These are phyloP conservation scores for Drosophila acutilabella DNA, from an alignment of 2,888 invertebrate species.

Conservation along the genomic window DNA sequence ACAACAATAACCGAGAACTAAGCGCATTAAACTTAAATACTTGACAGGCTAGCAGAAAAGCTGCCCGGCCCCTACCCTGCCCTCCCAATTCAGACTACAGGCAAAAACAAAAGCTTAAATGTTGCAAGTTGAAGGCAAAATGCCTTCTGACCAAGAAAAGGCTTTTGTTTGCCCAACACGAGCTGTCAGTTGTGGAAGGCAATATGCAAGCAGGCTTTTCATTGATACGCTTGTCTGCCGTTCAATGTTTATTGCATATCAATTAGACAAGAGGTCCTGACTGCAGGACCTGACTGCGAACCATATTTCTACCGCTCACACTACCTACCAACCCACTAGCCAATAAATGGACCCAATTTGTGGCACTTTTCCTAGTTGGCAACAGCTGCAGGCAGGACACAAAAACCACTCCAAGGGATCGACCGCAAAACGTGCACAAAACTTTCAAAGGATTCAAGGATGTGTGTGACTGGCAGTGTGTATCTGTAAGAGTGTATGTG, in stretches of 20 bases:
- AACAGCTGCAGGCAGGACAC: constrained; percentile 28
- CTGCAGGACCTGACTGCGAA: not conserved
- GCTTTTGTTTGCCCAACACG: not conserved
- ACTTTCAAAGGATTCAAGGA: constrained; percentile 64
- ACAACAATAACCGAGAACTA: constrained; percentile 45
- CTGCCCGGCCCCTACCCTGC: not conserved
- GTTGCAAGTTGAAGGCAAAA: constrained; percentile 38
- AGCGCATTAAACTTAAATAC: constrained; percentile 72
- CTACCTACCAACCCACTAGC: constrained; percentile 1
- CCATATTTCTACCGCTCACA: not conserved
- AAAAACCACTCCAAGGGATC: constrained; percentile 16
- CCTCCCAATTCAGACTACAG: too few species aligned
- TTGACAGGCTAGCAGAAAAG: constrained; percentile 45
- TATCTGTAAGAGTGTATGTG: constrained; percentile 8
- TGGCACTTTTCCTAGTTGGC: constrained; percentile 40
- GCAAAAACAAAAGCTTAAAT: constrained; percentile 55
- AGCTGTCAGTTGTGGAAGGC: constrained; percentile 27
- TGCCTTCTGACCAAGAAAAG: constrained; percentile 22
- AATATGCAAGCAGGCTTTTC: constrained; percentile 58
- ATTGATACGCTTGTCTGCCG: constrained; percentile 58
- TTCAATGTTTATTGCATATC: constrained; percentile 78
- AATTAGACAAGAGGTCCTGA: constrained; percentile 55
- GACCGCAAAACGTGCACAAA: constrained; percentile 67
- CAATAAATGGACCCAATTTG: constrained; percentile 46
- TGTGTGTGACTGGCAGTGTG: constrained; percentile 36